Evolutionary conservation across 2,888 invertebrate species (phyloP).

Genomic region (Alsophila aescularia): DNA sequence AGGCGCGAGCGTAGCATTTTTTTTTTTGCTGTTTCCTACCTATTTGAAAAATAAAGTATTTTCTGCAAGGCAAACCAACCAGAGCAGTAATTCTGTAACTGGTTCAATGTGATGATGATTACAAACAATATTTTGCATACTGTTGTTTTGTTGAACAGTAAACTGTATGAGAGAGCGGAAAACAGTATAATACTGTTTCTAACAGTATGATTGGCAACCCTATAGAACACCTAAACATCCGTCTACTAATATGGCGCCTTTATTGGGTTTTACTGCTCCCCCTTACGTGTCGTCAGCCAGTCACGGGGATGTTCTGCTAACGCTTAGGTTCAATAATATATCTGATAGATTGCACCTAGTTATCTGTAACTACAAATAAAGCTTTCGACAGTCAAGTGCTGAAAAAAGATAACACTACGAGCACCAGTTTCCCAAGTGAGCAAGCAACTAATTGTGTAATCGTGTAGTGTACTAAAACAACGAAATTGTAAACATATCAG

Average conservation of each 20-base stretch:
- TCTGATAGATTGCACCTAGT: slow-evolving; percentile 39
- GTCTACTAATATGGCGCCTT: slow-evolving; percentile 34
- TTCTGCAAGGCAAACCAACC: too few relatives aligned
- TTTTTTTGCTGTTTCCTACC: too few relatives aligned
- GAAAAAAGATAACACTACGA: slow-evolving; percentile 42
- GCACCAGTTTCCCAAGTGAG: slow-evolving; percentile 34
- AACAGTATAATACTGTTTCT: too few relatives aligned
- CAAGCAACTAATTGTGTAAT: slow-evolving; percentile 44
- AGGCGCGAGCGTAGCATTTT: too few relatives aligned
- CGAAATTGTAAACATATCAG: slow-evolving; percentile 53
- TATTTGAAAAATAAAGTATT: too few relatives aligned
- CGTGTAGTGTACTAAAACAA: slow-evolving; percentile 41
- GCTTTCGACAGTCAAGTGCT: slow-evolving; percentile 45
- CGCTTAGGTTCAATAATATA: slow-evolving; percentile 48
- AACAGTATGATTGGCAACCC: too few relatives aligned
- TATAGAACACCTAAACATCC: slow-evolving; percentile 1
- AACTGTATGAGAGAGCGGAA: too few relatives aligned
- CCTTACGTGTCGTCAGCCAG: slow-evolving; percentile 36
- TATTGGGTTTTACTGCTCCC: slow-evolving; percentile 54
- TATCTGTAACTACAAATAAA: slow-evolving; percentile 48
- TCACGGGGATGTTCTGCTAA: slow-evolving; percentile 49
- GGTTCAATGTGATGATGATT: too few relatives aligned
- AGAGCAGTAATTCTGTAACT: too few relatives aligned
- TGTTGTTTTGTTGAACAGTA: too few relatives aligned
- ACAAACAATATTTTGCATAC: too few relatives aligned